Evolutionary conservation across 1,140 invertebrate genomes (phyloP), one percentile per base, ranked within the genome.

Genomic region (Sarcophaga peregrina): DNA sequence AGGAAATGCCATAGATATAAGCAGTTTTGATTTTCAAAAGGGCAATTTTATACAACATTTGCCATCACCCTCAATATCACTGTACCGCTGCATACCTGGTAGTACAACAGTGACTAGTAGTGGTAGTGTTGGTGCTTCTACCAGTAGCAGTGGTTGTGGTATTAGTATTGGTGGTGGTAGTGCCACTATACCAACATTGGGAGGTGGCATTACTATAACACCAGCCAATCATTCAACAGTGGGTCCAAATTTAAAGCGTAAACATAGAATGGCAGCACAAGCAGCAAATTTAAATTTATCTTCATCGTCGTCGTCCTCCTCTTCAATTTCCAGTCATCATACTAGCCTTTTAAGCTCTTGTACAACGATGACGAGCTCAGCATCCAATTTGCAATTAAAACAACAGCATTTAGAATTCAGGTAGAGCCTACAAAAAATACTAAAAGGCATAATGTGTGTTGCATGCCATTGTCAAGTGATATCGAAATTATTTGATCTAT

Each of bases 11-110:
- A 92, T 96, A 91, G 96, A 97, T 92, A 92, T 97, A 52, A 94
- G 94, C 85, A 94, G 94, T 86, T 96, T 97, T 92, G 96, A 97
- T 92, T 96, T 94, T 91, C 93, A 94, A 86, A 93, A 95, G 86
- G 96, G 96, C 85, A 95, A 95, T 91, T 93, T 95, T 86, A 95
- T 88, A 58, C 82, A 85, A 52, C 85, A 87, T 74, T 92, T 90
- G 89, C 86, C 87, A 10, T 86, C 88, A 68, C 88, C 88, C 25
- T 89, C 88, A 10, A 89, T 89, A 80, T 89, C 88, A 8, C 82
- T 89, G 1, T 88, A 88, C 82, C 86, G 88, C 20, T 89, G 88
- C 84, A 86, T 87, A 83, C 86, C 85, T 48, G 85, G 85, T 25
- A 68, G n/a, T 10, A 46, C 80, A 20, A 15, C 48, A 5, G 48